Conservation (phyloP, 2,113 vertebrate genomes). For the Accipiter cooperii region DNA sequence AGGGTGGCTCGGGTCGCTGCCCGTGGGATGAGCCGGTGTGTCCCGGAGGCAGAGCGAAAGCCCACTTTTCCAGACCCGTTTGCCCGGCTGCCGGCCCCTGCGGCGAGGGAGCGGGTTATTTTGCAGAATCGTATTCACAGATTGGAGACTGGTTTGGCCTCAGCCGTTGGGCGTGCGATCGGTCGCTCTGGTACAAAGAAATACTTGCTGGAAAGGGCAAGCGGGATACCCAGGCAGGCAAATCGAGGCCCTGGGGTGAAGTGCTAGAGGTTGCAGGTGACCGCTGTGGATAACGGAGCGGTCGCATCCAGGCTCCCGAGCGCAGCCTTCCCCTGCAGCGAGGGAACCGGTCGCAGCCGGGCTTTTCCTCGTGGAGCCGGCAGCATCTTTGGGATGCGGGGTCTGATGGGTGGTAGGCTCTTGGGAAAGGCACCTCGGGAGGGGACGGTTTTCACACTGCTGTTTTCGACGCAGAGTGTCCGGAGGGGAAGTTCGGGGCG, state of each 20-base stretch:
- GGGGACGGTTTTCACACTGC: not conserved
- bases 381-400: not conserved
- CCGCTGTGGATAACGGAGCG: accelerated
- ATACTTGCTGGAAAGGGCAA: not conserved
- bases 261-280: not conserved
- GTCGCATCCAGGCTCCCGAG: accelerated
- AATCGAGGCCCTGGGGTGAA: accelerated
- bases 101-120: accelerated
- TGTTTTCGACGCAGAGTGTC: slow-evolving; percentile 73
- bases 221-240: accelerated
- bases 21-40: not conserved
- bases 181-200: not conserved
- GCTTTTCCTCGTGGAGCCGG: not conserved
- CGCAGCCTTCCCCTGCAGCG: not conserved
- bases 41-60: not conserved
- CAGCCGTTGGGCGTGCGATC: not conserved
- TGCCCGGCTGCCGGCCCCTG: not conserved
- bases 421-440: accelerated
- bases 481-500: slow-evolving; percentile 75
- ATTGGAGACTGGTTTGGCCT: not conserved
- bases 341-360: not conserved
- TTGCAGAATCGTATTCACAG: not conserved
- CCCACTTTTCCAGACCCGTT: accelerated
- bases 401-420: not conserved
- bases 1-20: not conserved